These are phyloP conservation scores for Agonopterix heracliana DNA, from an alignment of 2,888 invertebrate genomes.

Conservation along the genomic window DNA sequence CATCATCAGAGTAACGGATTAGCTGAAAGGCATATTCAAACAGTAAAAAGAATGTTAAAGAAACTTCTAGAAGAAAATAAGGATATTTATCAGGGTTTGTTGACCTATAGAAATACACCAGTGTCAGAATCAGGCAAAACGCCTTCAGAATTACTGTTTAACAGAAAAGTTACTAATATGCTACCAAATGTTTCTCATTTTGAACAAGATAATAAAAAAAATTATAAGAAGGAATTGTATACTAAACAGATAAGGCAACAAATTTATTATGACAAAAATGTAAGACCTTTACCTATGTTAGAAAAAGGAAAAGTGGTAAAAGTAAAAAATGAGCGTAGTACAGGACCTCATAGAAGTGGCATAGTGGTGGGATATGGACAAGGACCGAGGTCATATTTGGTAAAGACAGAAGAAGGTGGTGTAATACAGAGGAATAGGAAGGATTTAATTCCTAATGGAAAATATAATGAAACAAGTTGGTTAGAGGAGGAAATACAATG, in stretches of 20 bases:
- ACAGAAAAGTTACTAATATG: not conserved
- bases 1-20: constrained; percentile 3
- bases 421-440: not conserved
- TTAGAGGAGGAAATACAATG: too few species aligned
- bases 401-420: not conserved
- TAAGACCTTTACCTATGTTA: not conserved
- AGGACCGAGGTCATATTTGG: not conserved
- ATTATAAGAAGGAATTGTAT: not conserved
- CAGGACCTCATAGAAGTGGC: not conserved
- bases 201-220: not conserved
- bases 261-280: not conserved
- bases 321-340: not conserved
- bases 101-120: constrained; percentile 1
- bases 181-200: not conserved
- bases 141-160: not conserved
- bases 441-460: not conserved
- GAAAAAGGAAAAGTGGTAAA: not conserved
- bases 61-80: not conserved
- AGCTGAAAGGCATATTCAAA: constrained; percentile 1
- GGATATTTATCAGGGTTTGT: not conserved
- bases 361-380: not conserved
- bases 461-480: not conserved
- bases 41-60: constrained; percentile 1
- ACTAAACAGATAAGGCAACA: not conserved
- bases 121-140: not conserved